These are phyloP conservation scores for Esox lucius DNA, from an alignment of 2,797 vertebrate genomes.

Conservation along the genomic window DNA sequence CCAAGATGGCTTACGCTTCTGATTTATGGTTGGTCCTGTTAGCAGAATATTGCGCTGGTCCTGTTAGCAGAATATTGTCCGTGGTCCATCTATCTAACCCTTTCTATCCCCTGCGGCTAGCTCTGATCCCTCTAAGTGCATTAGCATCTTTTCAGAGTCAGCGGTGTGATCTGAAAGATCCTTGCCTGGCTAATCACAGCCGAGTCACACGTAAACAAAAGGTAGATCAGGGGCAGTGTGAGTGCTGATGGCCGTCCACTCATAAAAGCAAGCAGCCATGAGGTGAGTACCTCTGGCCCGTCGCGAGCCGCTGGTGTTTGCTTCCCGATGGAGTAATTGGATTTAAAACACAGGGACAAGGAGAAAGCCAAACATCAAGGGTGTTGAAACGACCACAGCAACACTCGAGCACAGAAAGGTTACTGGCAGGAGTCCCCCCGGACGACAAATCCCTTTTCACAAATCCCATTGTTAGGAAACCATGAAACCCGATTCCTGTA, in stretches of 20 bases:
- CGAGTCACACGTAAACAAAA: conserved; percentile 18
- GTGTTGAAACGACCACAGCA: conserved; percentile 50
- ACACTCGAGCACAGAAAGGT: conserved; percentile 60
- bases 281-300: conserved; percentile 39
- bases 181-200: too few species aligned
- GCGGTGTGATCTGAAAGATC: conserved; percentile 1
- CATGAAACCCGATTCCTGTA: conserved; percentile 81
- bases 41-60: neutral
- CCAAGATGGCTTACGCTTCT: neutral
- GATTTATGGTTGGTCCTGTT: neutral
- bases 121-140: neutral
- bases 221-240: neutral
- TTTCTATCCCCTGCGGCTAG: neutral
- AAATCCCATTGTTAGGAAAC: conserved; percentile 83
- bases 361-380: conserved; percentile 54
- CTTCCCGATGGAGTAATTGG: conserved; percentile 69
- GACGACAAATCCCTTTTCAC: conserved; percentile 78
- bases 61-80: neutral
- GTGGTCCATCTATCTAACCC: neutral
- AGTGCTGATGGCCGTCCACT: conserved; percentile 3
- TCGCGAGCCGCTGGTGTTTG: conserved; percentile 52
- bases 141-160: neutral
- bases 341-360: conserved; percentile 69
- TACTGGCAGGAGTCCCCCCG: conserved; percentile 63
- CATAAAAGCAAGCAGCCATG: conserved; percentile 19